Evolutionary conservation across 2,113 vertebrate species (phyloP).

Genomic region (Meles meles): DNA sequence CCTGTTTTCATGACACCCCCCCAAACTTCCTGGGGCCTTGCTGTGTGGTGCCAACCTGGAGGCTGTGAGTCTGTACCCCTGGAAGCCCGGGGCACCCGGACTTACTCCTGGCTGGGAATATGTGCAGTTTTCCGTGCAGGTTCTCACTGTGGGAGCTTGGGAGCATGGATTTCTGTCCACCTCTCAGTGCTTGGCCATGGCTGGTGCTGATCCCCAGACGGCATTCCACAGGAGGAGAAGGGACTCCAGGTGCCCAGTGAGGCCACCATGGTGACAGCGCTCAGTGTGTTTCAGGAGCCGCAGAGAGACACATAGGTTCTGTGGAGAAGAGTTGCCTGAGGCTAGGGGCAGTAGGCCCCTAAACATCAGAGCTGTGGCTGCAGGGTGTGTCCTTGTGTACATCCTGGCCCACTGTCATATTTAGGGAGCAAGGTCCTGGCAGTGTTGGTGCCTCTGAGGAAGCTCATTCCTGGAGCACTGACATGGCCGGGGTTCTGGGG

Average conservation of each 20-base stretch:
- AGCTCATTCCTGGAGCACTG: too few relatives aligned
- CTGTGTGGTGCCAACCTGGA: background rate
- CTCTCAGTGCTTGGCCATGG: background rate
- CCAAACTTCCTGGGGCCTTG: too few relatives aligned
- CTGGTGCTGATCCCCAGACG: background rate
- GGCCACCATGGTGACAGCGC: rapidly evolving
- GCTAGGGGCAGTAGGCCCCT: background rate
- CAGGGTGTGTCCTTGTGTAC: background rate
- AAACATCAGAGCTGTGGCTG: rapidly evolving
- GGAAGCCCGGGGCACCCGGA: background rate
- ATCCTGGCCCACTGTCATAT: too few relatives aligned
- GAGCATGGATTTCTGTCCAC: too few relatives aligned
- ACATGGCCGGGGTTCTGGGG: too few relatives aligned
- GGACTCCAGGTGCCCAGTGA: background rate
- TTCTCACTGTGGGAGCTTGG: background rate
- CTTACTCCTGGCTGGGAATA: background rate
- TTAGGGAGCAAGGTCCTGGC: too few relatives aligned
- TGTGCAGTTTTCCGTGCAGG: background rate
- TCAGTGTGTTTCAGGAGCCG: background rate
- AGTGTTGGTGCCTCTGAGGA: too few relatives aligned
- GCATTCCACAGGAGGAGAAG: background rate
- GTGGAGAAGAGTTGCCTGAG: background rate
- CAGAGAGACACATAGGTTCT: background rate
- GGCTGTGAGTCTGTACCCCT: background rate
- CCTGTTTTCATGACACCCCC: background rate